These are phyloP conservation scores for Myotis daubentonii DNA, from an alignment of 2,797 vertebrate species.

Conservation along the genomic window DNA sequence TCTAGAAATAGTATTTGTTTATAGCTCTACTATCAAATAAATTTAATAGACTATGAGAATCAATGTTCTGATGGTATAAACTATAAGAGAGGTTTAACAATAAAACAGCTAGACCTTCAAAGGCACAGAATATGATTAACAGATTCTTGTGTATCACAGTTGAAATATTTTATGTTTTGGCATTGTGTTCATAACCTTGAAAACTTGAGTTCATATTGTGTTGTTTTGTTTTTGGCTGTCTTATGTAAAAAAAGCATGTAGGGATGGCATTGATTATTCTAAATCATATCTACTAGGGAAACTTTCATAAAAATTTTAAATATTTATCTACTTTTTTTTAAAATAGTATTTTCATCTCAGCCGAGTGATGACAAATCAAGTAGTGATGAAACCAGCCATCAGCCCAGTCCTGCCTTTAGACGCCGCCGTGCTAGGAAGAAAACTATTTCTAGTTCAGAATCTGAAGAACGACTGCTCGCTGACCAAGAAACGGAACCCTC, in stretches of 20 bases:
- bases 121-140: background rate
- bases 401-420: slow-evolving; percentile 82
- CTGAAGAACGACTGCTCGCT: slow-evolving; percentile 63
- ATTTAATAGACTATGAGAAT: background rate
- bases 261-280: slow-evolving; percentile 6
- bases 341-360: slow-evolving; percentile 83
- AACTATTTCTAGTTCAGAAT: slow-evolving; percentile 78
- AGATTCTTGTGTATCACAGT: background rate
- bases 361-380: slow-evolving; percentile 85
- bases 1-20: background rate
- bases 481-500: slow-evolving; percentile 58
- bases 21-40: background rate
- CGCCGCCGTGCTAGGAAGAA: slow-evolving; percentile 90
- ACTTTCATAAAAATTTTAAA: background rate
- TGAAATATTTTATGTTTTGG: background rate
- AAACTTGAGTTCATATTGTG: background rate
- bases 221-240: slow-evolving; percentile 32
- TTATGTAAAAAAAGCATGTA: slow-evolving; percentile 44
- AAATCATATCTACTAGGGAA: slow-evolving; percentile 12
- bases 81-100: background rate
- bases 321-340: slow-evolving; percentile 63
- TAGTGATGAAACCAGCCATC: slow-evolving; percentile 88
- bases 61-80: background rate
- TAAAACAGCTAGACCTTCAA: background rate
- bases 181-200: slow-evolving; percentile 27